Conservation (phyloP, 2,797 vertebrate genomes). For the Bradypodion ventrale region DNA sequence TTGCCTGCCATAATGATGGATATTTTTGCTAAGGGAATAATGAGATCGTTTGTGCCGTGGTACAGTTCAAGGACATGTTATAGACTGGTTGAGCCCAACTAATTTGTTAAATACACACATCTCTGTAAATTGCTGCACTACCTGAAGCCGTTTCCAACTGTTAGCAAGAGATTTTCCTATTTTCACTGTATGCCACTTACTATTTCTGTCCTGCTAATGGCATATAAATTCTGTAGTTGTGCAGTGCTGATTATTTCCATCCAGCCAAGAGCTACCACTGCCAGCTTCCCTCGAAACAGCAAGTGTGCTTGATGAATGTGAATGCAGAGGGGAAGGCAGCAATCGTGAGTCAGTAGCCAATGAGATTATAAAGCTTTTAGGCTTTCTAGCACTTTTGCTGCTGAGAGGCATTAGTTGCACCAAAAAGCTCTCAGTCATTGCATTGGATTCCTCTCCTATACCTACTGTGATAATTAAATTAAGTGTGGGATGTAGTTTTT, state of each 20-base stretch:
- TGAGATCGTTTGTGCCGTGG: too few relatives aligned
- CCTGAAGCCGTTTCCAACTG: slow-evolving; percentile 27
- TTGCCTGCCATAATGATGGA: too few relatives aligned
- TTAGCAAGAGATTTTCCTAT: slow-evolving; percentile 19
- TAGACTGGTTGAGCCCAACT: background rate
- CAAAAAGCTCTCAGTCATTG: slow-evolving; percentile 51
- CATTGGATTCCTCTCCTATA: slow-evolving; percentile 43
- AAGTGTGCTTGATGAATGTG: slow-evolving; percentile 45
- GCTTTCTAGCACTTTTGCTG: slow-evolving; percentile 26
- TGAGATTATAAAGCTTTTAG: slow-evolving; percentile 46
- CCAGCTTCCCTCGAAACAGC: slow-evolving; percentile 49
- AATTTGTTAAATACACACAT: background rate
- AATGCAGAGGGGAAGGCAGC: slow-evolving; percentile 33
- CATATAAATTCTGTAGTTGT: slow-evolving; percentile 38
- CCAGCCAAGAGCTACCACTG: slow-evolving; percentile 3
- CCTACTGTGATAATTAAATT: slow-evolving; percentile 57
- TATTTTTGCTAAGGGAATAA: background rate
- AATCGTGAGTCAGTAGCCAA: slow-evolving; percentile 42
- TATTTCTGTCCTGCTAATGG: slow-evolving; percentile 10
- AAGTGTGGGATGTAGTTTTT: slow-evolving; percentile 50
- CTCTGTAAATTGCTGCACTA: slow-evolving; percentile 7
- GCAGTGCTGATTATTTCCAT: slow-evolving; percentile 22
- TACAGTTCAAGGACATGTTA: background rate
- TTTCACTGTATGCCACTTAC: background rate
- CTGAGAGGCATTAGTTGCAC: background rate